A percentile compares a stretch with the other conserved stretches of the same genome.
phyloP scores from a whole-genome alignment of 2,113 vertebrate species.

The Mastomys natalensis region DNA sequence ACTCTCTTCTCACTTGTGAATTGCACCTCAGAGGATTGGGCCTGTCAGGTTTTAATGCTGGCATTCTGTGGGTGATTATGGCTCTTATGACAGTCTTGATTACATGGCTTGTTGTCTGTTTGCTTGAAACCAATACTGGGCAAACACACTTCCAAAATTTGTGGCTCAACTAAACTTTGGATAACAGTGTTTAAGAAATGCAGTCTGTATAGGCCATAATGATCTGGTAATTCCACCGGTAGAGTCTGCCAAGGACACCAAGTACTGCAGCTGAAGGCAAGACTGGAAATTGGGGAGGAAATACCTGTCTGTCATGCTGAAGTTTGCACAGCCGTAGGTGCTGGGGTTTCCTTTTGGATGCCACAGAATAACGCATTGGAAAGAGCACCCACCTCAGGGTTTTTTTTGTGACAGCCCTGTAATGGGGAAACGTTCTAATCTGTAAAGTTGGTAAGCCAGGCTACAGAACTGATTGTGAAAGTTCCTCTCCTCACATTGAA shows the following conservation, averaged over 20 bases:
- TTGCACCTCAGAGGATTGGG: constrained; percentile 67
- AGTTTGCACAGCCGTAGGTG: neutral
- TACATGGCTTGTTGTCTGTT: constrained; percentile 30
- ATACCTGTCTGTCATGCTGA: neutral
- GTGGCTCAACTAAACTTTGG: constrained; percentile 16
- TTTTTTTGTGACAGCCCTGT: neutral
- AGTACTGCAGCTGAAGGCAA: neutral
- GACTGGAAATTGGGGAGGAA: neutral
- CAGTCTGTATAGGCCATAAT: neutral
- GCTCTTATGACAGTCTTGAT: constrained; percentile 58
- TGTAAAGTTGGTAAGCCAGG: neutral
- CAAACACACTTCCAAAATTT: neutral
- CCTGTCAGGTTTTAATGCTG: constrained; percentile 59
- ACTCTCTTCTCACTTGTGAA: constrained; percentile 70
- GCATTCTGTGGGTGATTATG: constrained; percentile 47
- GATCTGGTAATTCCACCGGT: neutral
- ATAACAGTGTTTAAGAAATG: neutral
- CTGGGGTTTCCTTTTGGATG: neutral
- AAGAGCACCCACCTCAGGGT: neutral
- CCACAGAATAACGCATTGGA: neutral
- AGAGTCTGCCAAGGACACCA: neutral
- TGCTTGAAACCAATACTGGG: constrained; percentile 7
- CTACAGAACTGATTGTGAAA: neutral
- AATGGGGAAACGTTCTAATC: neutral
- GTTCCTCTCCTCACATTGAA: neutral